Conservation (phyloP, 1,140 invertebrate species). For the Brachionus asplanchnoidis region DNA sequence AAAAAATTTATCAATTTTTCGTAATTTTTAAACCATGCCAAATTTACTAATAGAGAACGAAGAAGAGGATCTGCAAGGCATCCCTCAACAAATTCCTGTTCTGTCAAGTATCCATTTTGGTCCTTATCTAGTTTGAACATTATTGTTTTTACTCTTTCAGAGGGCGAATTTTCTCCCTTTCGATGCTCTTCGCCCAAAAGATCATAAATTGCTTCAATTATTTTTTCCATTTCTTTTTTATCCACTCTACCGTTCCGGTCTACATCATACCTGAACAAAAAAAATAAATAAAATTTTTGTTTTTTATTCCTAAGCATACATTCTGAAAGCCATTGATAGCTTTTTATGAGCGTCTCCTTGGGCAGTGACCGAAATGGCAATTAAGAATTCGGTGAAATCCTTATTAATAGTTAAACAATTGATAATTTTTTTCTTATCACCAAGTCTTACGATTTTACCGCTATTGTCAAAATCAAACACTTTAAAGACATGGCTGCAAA, state of each 20-base stretch:
- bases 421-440: background rate
- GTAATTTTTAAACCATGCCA: too few species aligned
- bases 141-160: constrained; percentile 19
- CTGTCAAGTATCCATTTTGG: constrained; percentile 17
- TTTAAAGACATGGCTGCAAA: constrained; percentile 42
- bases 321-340: constrained; percentile 26
- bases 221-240: constrained; percentile 42
- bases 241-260: constrained; percentile 38
- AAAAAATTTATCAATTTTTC: background rate
- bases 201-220: constrained; percentile 38
- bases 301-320: background rate
- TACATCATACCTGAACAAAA: constrained; percentile 30
- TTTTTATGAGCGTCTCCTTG: constrained; percentile 31
- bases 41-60: constrained; percentile 15
- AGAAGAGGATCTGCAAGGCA: constrained; percentile 23
- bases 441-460: background rate
- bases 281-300: background rate
- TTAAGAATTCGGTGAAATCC: constrained; percentile 41
- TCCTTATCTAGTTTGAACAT: constrained; percentile 27
- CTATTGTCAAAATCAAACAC: constrained; percentile 29
- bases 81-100: constrained; percentile 41
- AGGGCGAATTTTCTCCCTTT: constrained; percentile 10
- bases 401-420: background rate
- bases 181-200: constrained; percentile 37
- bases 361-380: constrained; percentile 6